Evolutionary conservation across 1,140 invertebrate species (phyloP).

Genomic region (Calycopis cecrops): DNA sequence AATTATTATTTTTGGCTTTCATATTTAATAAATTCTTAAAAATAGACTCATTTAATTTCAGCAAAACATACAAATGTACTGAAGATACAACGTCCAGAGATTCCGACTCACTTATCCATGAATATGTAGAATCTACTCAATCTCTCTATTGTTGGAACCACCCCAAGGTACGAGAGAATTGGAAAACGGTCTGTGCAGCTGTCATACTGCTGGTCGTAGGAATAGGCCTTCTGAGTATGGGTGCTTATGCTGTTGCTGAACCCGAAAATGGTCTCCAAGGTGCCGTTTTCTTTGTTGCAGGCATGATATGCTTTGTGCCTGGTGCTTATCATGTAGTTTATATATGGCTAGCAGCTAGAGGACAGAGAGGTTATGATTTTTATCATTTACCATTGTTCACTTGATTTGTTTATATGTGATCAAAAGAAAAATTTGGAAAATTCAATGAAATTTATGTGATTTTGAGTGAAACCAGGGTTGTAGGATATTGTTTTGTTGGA

Average conservation of each 20-base stretch:
- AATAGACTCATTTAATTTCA: constrained; percentile 35
- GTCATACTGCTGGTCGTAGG: constrained; percentile 85
- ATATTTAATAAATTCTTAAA: too few species aligned
- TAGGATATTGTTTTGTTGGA: too few species aligned
- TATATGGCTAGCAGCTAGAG: constrained; percentile 88
- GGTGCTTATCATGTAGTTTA: constrained; percentile 90
- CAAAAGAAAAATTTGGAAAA: too few species aligned
- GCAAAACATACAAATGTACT: constrained; percentile 80
- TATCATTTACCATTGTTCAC: constrained; percentile 89
- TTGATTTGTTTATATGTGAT: constrained; percentile 63
- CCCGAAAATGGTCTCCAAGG: constrained; percentile 83
- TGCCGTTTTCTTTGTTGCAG: constrained; percentile 87
- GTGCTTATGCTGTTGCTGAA: constrained; percentile 82
- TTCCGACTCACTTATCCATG: constrained; percentile 87
- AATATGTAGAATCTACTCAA: constrained; percentile 79
- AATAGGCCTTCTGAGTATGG: constrained; percentile 83
- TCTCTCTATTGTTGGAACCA: constrained; percentile 85
- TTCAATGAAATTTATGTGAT: too few species aligned
- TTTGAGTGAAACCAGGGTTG: too few species aligned
- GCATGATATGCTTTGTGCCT: constrained; percentile 87
- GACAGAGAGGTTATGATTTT: constrained; percentile 87
- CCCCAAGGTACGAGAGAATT: constrained; percentile 89
- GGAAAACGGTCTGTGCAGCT: constrained; percentile 88
- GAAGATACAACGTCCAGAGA: constrained; percentile 84
- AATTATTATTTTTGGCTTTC: too few species aligned